Base-by-base conservation (phyloP, 2,888 invertebrate species). In the Catocala nupta region DNA sequence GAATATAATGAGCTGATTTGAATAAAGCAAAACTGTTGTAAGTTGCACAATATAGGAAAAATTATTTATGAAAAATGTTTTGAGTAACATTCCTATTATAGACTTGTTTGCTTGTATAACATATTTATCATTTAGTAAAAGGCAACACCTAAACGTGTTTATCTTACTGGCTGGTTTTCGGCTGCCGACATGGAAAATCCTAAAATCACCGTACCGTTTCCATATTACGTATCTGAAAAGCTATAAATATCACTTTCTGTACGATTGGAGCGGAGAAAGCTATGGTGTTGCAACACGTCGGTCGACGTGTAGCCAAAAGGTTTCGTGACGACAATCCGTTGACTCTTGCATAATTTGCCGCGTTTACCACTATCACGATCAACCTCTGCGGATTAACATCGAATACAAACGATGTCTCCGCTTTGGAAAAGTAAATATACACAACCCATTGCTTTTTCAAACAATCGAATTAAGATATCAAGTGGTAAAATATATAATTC, bases 271-370 rank as follows among this genome's bases (percentile, higher is more conserved):
- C 75, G 84, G 90, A 90, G 92, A 92, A 91, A 92, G 92, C 88
- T 82, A 85, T 83, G 84, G 88, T 90, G 87, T 89, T 86, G 90
- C 84, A 89, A 91, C 78, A 57, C 58, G 50, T 36, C 55, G 55
- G 80, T 68, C 81, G 81, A 79, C 81, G 81, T 83, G 80, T 78
- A 87, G 86, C 85, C 88, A 84, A 89, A 88, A 90, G 89, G 90
- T 89, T 90, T 89, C 89, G 90, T 88, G 90, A 87, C 89, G 87
- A 81, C 77, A 81, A 80, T 78, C 81, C 78, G 83, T 77, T 50
- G 83, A 74, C 77, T 84, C 84, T 92, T 92, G 87, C 92, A 87
- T 86, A 92, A 92, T 80, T 81, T 76, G 76, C 80, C 80, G 77
- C 80, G 78, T 81, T 84, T 80, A 81, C 84, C 71, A 77, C 84